Evolutionary conservation across 2,113 vertebrate genomes (phyloP).

Genomic region (Eclectus roratus): DNA sequence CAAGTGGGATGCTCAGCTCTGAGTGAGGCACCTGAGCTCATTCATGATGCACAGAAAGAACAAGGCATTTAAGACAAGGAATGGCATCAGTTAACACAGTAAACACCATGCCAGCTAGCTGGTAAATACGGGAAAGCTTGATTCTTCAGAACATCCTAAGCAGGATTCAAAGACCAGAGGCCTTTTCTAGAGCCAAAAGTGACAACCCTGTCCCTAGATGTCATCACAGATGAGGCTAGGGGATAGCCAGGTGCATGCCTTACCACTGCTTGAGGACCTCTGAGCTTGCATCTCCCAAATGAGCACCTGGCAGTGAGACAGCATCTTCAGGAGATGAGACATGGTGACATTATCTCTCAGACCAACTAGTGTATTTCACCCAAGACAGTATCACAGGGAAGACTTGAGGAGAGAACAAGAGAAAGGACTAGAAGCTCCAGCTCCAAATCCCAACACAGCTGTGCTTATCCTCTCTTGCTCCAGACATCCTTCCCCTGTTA

Average conservation of each 20-base stretch:
- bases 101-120: not conserved
- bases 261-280: not conserved
- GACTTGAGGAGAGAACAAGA: not conserved
- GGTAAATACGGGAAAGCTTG: not conserved
- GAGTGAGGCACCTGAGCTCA: not conserved
- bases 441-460: not conserved
- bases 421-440: not conserved
- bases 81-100: not conserved
- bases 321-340: not conserved
- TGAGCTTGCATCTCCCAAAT: not conserved
- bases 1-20: not conserved
- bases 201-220: not conserved
- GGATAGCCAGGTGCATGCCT: not conserved
- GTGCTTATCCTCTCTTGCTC: not conserved
- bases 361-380: not conserved
- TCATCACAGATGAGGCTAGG: not conserved
- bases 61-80: not conserved
- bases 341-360: not conserved
- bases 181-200: not conserved
- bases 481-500: not conserved
- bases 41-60: not conserved
- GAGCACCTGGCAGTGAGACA: accelerated
- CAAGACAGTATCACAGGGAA: accelerated
- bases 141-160: not conserved
- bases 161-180: not conserved